Base-by-base conservation (phyloP, 2,113 vertebrate genomes). In the Silurus glanis region DNA sequence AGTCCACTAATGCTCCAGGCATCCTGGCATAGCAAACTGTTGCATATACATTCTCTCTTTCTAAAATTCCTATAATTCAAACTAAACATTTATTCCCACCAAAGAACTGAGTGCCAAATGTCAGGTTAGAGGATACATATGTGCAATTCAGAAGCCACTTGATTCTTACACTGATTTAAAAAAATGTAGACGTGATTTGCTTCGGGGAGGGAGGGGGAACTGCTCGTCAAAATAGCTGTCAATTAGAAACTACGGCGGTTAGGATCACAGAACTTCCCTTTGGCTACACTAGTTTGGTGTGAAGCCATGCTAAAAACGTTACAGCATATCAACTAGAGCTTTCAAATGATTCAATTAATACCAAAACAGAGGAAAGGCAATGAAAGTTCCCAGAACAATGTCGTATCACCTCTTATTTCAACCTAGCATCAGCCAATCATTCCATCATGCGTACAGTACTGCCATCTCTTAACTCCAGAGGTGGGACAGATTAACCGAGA, bases 291-390 rank as follows among this genome's bases (percentile, higher is more conserved):
- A 97, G 95, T 96, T 94, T 94, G 96, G 96, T 97, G 97, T 97
- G 97, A 98, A 98, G 97, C 97, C 98, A 98, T 99, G 98, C 98
- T 98, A 99, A 98, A 37, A 85, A 98, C 97, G 96, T 98, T 98
- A 98, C 97, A 98, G 97, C 97, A 95, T 97, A 94, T 94, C 92
- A 98, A 97, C 96, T 97, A 97, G 95, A 97, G 96, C 96, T 96
- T 96, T 95, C 94, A 96, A 97, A 96, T 96, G 95, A 95, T 95
- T 96, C 95, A 97, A 96, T 96, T 96, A 97, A 94, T 94, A 96
- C 95, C 96, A 96, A 96, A 97, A 97, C 95, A 94, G 95, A 95
- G 91, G 87, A 94, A 94, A 94, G 97, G 97, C 97, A 97, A 97
- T 97, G 96, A 95, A 95, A 96, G 95, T 96, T 95, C 96, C 95